Evolutionary conservation across 2,113 vertebrate genomes (phyloP), one percentile per base, ranked within the genome.

Genomic region (Laticauda colubrina): DNA sequence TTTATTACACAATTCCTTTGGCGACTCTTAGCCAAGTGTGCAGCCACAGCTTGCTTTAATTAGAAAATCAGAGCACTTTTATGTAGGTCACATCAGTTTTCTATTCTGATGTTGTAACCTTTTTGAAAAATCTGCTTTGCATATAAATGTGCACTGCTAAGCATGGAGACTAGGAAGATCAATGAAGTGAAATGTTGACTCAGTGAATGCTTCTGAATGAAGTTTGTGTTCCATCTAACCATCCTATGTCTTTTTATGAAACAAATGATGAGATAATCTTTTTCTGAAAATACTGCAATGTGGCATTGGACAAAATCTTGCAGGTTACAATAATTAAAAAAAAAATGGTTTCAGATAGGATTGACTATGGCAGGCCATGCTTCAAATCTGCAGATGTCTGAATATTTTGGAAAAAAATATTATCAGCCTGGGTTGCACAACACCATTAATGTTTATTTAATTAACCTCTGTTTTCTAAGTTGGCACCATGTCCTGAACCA

Each of bases 71-170:
- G 97, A 97, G 95, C 94, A 89, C 96, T 97, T 97, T 97, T 97
- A 97, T 97, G 97, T 98, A 97, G 97, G 97, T 97, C 98, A 98
- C 97, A 97, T 98, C 96, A 96, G 97, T 95, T 98, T 98, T 98
- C 97, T 95, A 98, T 98, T 98, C 95, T 91, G 93, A 94, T 96
- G 90, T 96, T 96, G 81, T 94, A 97, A 96, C 94, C 95, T 97
- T 97, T 96, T 95, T 95, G 94, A 97, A 97, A 97, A 97, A 94
- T 95, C 96, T 96, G 94, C 95, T 96, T 81, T 94, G 86, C 85
- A 88, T 94, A 34, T 90, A 94, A 24, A 2, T 55, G 95, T 29
- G 21, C 59, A 81, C 12, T 56, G 21, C 29, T 34, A n/a, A 39
- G 20, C 85, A 29, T 89, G 53, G 6, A 81, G 26, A 29, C 18